These are phyloP conservation scores for Cephus spinipes DNA, from an alignment of 2,888 invertebrate species.

Conservation along the genomic window DNA sequence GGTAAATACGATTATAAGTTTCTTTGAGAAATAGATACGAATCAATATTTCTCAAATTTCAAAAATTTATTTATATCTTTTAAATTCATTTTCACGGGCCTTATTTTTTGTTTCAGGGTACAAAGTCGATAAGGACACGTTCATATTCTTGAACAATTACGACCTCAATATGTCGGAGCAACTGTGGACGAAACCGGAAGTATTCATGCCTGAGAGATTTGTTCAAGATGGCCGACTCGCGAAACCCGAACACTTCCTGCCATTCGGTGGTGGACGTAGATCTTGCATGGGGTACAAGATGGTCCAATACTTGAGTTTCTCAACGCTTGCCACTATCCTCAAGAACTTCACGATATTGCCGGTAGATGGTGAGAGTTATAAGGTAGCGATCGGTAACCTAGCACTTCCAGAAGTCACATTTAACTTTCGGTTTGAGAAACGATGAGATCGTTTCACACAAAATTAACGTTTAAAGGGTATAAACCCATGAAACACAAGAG, in stretches of 20 bases:
- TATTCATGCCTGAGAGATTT: slow-evolving; percentile 74
- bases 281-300: slow-evolving; percentile 79
- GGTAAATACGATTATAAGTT: slow-evolving; percentile 65
- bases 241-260: slow-evolving; percentile 76
- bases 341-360: slow-evolving; percentile 70
- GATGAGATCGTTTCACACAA: slow-evolving; percentile 44
- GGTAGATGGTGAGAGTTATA: slow-evolving; percentile 66
- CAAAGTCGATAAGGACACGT: slow-evolving; percentile 72
- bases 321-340: slow-evolving; percentile 69
- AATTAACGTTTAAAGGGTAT: background rate
- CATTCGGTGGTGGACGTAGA: slow-evolving; percentile 75
- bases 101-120: slow-evolving; percentile 68
- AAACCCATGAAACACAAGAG: background rate
- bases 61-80: background rate
- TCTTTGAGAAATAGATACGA: background rate
- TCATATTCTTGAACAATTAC: slow-evolving; percentile 77
- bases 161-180: slow-evolving; percentile 74
- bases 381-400: slow-evolving; percentile 70
- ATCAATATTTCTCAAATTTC: background rate
- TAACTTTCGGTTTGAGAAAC: slow-evolving; percentile 67
- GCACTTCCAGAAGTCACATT: slow-evolving; percentile 70
- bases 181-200: slow-evolving; percentile 72
- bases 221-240: slow-evolving; percentile 69
- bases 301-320: slow-evolving; percentile 72
- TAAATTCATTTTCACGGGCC: background rate